Evolutionary conservation across 1,140 invertebrate genomes (phyloP), one percentile per base, ranked within the genome.

Genomic region (Musca domestica): DNA sequence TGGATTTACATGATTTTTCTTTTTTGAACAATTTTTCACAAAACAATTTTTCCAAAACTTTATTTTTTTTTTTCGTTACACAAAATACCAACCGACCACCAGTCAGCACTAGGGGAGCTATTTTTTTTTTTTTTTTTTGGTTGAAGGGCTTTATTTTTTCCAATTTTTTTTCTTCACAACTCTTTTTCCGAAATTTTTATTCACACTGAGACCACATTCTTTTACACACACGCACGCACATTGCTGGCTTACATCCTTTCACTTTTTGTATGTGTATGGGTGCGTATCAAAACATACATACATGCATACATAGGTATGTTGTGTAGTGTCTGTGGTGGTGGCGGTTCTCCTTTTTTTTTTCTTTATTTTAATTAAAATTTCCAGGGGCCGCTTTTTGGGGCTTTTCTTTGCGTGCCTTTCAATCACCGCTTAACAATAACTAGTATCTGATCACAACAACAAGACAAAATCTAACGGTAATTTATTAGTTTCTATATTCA

Each of bases 401-500:
- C 34, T 41, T n/a, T n/a, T n/a, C n/a, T n/a, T 30, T 4, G 34
- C 10, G 2, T 41, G 6, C n/a, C 17, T 52, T n/a, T n/a, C 3
- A 52, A 7, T 10, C 49, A 52, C 7, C 22, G 17, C 22, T 23
- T 52, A 52, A 19, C 49, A 7, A 19, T n/a, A 52, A 9, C 12
- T 41, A 41, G 34, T 19, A 23, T 20, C 49, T 23, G 22, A 17
- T 23, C 17, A 52, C 49, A 52, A 52, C 49, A 52, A 52, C 49
- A 52, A 41, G 34, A 41, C 56, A 61, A 27, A 61, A 41, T 41
- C 34, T 61, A 61, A 61, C 56, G 56, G 56, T 61, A 61, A 61
- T 34, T 61, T 25, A 27, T 58, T 15, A 9, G 4, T 20, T 19
- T 51, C 14, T 58, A 17, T 6, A n/a, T 61, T 19, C 17, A 34